Evolutionary conservation across 1,140 invertebrate species (phyloP), one percentile per base, ranked within the genome.

Genomic region (Wiebesia pumilae): DNA sequence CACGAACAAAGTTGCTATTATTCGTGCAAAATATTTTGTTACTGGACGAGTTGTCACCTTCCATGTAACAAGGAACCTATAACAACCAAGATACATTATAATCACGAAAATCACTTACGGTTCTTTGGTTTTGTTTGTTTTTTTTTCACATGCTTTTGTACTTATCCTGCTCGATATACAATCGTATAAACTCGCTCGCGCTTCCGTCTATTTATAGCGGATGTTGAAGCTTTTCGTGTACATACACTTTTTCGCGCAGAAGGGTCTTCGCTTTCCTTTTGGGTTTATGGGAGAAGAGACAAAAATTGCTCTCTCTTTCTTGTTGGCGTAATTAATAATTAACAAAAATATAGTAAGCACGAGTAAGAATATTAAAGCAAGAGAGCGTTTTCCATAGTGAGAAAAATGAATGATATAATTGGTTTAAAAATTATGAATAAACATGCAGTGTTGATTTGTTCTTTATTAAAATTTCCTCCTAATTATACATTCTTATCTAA

Each of bases 41-140:
- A 87, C 54, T 81, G 88, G 81, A 88, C 84, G 88, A 88, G 85
- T 89, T 89, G 87, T 89, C 83, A 84, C 80, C 89, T 88, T 85
- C 91, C 89, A 88, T 90, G 86, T 90, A 88, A 90, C 88, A 89
- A 86, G 65, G 86, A 58, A 91, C 91, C 91, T 92, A 92, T 86
- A 92, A 92, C 91, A 91, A 87, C 89, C 88, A 92, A 92, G 90
- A 92, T 88, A 91, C 91, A 91, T 91, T 86, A 89, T 91, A 92
- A 91, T 92, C 91, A 90, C 90, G 90, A 91, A 91, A 89, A 62
- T 88, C 35, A 87, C 81, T 86, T 87, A 89, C 38, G 79, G 30
- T 85, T 89, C 65, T 85, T 75, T 71, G 16, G 38, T 78, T 81
- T 73, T n/a, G n/a, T n/a, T n/a, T n/a, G n/a, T n/a, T n/a, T 10